phyloP scores from a whole-genome alignment of 2,113 vertebrate genomes.

The Syngnathus typhle region DNA sequence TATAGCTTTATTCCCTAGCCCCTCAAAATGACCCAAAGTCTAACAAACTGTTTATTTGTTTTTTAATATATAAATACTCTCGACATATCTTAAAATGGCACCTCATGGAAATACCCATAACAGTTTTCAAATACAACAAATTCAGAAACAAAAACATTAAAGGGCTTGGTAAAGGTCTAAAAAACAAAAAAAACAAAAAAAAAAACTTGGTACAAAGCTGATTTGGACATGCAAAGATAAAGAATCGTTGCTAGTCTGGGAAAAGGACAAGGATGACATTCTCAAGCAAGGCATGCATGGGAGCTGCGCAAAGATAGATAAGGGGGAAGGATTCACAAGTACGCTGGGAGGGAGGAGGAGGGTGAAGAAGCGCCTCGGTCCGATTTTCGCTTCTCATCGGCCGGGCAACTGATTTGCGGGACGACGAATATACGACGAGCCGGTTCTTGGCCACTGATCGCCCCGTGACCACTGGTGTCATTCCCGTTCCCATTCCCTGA shows the following conservation, averaged over 20 bases:
- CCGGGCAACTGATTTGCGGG: slow-evolving; percentile 39
- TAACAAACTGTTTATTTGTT: background rate
- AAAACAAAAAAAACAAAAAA: background rate
- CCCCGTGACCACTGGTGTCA: background rate
- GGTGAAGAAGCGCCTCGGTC: slow-evolving; percentile 30
- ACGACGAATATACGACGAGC: slow-evolving; percentile 30
- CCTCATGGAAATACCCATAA: slow-evolving; percentile 26
- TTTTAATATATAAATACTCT: slow-evolving; percentile 4
- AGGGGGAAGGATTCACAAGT: slow-evolving; percentile 26
- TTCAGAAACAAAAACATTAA: background rate
- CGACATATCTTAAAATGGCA: slow-evolving; percentile 16
- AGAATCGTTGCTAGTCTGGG: slow-evolving; percentile 28
- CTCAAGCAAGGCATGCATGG: slow-evolving; percentile 53
- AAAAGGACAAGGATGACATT: slow-evolving; percentile 37
- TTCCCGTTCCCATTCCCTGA: slow-evolving; percentile 1
- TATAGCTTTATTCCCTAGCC: background rate
- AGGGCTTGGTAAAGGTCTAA: slow-evolving; percentile 4
- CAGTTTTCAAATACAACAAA: background rate
- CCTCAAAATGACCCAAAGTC: background rate
- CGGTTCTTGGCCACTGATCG: background rate
- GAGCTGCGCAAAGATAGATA: slow-evolving; percentile 26
- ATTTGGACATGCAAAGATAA: slow-evolving; percentile 24
- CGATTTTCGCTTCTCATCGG: slow-evolving; percentile 34
- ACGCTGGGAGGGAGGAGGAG: slow-evolving; percentile 9
- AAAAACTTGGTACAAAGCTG: too few species aligned